Conservation (phyloP, 1,140 invertebrate species). For the Diprion similis region DNA sequence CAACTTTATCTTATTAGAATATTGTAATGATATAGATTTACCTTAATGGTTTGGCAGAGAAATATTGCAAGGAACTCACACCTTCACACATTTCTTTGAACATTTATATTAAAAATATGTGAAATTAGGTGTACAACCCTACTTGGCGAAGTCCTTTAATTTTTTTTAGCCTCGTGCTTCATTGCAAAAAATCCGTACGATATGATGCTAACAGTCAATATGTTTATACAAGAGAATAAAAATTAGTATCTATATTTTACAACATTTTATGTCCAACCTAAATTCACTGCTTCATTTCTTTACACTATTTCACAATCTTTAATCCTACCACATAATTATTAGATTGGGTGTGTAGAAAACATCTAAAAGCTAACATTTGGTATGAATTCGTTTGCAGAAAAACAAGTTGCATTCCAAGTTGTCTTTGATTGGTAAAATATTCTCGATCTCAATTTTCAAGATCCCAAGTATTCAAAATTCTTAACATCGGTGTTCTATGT, state of each 20-base stretch:
- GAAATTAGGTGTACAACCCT: too few relatives aligned
- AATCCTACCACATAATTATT: not conserved
- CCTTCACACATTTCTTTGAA: too few relatives aligned
- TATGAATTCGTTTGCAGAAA: not conserved
- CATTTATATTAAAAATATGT: too few relatives aligned
- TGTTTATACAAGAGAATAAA: conserved; percentile 1
- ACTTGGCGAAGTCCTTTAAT: too few relatives aligned
- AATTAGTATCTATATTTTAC: conserved; percentile 1
- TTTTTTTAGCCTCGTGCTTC: too few relatives aligned
- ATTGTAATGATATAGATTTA: not conserved
- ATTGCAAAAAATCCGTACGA: not conserved
- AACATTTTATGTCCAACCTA: not conserved
- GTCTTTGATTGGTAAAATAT: too few relatives aligned
- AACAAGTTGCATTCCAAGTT: not conserved
- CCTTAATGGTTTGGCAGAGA: too few relatives aligned
- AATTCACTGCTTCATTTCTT: not conserved
- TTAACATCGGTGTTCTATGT: too few relatives aligned
- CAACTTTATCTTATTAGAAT: not conserved
- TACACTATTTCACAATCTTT: not conserved
- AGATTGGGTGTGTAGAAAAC: too few relatives aligned
- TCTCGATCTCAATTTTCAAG: too few relatives aligned
- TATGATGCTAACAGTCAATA: not conserved
- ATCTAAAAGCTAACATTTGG: not conserved
- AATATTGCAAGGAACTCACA: too few relatives aligned
- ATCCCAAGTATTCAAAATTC: too few relatives aligned